A percentile compares a stretch with the other conserved stretches of the same genome.
Conservation (phyloP, 2,888 invertebrate genomes). For the Empis livida region DNA sequence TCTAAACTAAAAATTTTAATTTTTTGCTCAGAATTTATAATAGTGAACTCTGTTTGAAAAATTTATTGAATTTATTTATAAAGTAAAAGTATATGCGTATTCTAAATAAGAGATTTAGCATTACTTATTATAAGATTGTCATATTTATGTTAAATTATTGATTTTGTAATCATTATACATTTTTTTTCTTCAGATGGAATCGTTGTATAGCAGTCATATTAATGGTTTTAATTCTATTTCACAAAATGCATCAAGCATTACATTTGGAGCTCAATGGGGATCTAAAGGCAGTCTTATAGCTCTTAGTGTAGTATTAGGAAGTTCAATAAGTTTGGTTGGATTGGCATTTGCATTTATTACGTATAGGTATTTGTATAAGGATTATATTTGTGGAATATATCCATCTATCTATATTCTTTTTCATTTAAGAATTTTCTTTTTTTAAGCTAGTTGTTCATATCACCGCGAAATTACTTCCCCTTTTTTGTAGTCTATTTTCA, state of each 20-base stretch:
- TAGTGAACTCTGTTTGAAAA: no score
- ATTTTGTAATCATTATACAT: no score
- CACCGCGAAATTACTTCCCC: conserved; percentile 13
- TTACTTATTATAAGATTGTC: no score
- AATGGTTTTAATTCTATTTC: conserved; percentile 17
- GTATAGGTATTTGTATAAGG: conserved; percentile 44
- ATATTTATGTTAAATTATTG: no score
- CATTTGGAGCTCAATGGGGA: conserved; percentile 19
- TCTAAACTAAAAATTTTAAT: no score
- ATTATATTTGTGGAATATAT: neutral
- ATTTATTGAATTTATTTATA: no score
- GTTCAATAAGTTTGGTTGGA: conserved; percentile 51
- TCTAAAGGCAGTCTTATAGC: conserved; percentile 49
- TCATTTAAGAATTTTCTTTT: no score
- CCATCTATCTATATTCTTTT: conserved; percentile 3
- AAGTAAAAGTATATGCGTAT: no score
- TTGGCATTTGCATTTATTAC: conserved; percentile 57
- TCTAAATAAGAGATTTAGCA: no score
- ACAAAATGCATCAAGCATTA: conserved; percentile 14
- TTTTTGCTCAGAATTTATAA: no score
- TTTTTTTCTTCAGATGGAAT: conserved; percentile 19
- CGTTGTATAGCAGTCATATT: conserved; percentile 19
- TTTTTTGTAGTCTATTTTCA: conserved; percentile 49
- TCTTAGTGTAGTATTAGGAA: conserved; percentile 49
- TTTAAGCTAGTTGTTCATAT: no score